Conservation (phyloP, 2,888 invertebrate genomes). For the Harpagoxenus sublaevis region DNA sequence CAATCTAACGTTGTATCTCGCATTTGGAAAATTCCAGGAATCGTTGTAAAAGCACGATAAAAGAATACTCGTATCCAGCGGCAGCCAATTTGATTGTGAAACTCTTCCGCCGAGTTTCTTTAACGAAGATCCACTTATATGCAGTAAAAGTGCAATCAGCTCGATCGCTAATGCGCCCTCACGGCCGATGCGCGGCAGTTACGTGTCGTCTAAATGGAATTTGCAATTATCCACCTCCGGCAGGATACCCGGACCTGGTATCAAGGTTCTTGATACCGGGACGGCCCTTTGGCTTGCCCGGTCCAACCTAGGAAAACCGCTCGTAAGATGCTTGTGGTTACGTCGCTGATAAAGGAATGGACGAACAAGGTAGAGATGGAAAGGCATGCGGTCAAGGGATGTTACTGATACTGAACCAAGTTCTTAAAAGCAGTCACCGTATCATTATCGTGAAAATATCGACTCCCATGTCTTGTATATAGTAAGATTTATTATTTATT, state of each 20-base stretch:
- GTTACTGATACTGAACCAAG: slow-evolving; percentile 3
- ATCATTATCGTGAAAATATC: neutral
- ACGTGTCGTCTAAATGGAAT: slow-evolving; percentile 73
- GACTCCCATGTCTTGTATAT: neutral
- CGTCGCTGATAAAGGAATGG: slow-evolving; percentile 28
- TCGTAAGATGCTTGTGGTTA: slow-evolving; percentile 51
- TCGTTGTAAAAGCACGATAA: neutral
- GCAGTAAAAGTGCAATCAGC: slow-evolving; percentile 73
- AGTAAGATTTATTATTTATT: neutral
- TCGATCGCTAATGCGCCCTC: slow-evolving; percentile 71
- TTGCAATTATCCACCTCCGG: slow-evolving; percentile 70
- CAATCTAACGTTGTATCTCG: neutral
- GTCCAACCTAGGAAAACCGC: slow-evolving; percentile 38
- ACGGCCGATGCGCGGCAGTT: slow-evolving; percentile 59
- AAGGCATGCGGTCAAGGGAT: slow-evolving; percentile 1
- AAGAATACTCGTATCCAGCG: neutral
- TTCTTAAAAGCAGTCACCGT: neutral
- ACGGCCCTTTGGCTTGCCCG: slow-evolving; percentile 30
- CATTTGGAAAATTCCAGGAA: neutral
- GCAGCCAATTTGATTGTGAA: slow-evolving; percentile 60
- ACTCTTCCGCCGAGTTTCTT: slow-evolving; percentile 60
- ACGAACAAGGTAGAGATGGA: neutral
- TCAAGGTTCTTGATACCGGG: slow-evolving; percentile 32
- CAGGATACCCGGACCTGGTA: neutral
- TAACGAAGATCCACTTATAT: slow-evolving; percentile 57